These are phyloP conservation scores for Enteromius fasciolatus DNA, from an alignment of 2,797 vertebrate genomes.

Conservation along the genomic window DNA sequence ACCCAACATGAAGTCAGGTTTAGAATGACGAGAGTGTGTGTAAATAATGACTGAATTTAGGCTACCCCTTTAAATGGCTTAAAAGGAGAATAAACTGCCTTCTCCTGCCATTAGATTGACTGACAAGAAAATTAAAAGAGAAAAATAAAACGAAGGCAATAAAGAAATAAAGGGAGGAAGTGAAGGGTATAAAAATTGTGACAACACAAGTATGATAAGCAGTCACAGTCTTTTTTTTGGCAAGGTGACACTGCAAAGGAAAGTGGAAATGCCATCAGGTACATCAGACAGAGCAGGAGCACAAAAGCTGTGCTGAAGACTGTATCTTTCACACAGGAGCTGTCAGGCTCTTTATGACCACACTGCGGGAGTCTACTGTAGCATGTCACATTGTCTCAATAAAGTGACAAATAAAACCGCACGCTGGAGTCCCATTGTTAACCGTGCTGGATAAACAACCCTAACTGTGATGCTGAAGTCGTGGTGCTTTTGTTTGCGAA, in stretches of 20 bases:
- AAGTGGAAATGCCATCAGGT: slow-evolving; percentile 65
- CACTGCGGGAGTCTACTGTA: slow-evolving; percentile 68
- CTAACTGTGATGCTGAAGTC: slow-evolving; percentile 59
- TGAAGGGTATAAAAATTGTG: slow-evolving; percentile 33
- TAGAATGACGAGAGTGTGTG: neutral
- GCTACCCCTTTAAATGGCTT: neutral
- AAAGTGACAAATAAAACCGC: slow-evolving; percentile 82
- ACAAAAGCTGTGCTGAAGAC: slow-evolving; percentile 52
- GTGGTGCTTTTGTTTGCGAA: neutral
- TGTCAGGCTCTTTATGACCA: slow-evolving; percentile 71
- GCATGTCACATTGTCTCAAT: slow-evolving; percentile 78
- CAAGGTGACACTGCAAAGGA: slow-evolving; percentile 66
- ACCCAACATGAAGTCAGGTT: neutral
- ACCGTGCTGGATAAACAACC: slow-evolving; percentile 68
- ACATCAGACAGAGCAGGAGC: slow-evolving; percentile 57
- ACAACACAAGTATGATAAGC: slow-evolving; percentile 52
- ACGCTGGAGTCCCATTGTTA: slow-evolving; percentile 76
- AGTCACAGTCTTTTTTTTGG: slow-evolving; percentile 59
- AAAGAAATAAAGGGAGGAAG: slow-evolving; percentile 41
- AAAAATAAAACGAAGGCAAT: neutral
- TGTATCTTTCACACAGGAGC: slow-evolving; percentile 57
- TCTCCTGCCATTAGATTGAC: slow-evolving; percentile 47
- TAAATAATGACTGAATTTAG: neutral
- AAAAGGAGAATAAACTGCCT: slow-evolving; percentile 6
- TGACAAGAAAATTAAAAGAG: slow-evolving; percentile 57